Evolutionary conservation across 1,140 invertebrate genomes (phyloP).

Genomic region (Euwallacea fornicatus): DNA sequence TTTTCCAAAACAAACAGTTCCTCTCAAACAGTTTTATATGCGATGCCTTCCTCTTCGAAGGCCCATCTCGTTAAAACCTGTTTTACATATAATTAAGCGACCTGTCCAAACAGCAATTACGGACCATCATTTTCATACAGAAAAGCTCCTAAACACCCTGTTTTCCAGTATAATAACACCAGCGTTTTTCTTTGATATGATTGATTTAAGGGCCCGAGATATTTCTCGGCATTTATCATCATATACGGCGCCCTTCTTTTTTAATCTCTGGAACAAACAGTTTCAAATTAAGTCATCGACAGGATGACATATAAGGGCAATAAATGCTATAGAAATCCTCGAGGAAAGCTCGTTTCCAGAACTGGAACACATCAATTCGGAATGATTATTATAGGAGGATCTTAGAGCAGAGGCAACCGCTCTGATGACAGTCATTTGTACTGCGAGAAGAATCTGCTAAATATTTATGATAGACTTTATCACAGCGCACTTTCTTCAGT

Average conservation of each 20-base stretch:
- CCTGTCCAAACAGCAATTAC: constrained; percentile 15
- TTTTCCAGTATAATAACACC: too few relatives aligned
- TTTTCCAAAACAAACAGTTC: constrained; percentile 19
- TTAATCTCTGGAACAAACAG: constrained; percentile 23
- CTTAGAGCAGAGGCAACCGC: not conserved
- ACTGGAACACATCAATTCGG: constrained; percentile 16
- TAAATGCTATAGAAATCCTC: constrained; percentile 17
- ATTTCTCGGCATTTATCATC: not conserved
- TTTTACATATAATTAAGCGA: constrained; percentile 18
- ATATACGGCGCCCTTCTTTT: not conserved
- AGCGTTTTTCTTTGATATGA: too few relatives aligned
- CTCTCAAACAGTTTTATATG: constrained; percentile 3
- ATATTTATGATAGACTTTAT: too few relatives aligned
- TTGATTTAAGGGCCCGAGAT: too few relatives aligned
- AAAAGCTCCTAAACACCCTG: too few relatives aligned
- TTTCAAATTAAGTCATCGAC: constrained; percentile 21
- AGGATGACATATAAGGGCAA: constrained; percentile 21
- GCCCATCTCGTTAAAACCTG: constrained; percentile 6
- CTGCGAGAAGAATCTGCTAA: too few relatives aligned
- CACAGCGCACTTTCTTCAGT: too few relatives aligned
- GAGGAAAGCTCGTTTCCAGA: constrained; percentile 9
- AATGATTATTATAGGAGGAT: constrained; percentile 10
- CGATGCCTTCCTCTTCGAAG: constrained; percentile 4
- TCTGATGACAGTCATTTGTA: not conserved
- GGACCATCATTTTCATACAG: not conserved